Evolutionary conservation across 2,113 vertebrate species (phyloP).

Genomic region (Podarcis cretensis): DNA sequence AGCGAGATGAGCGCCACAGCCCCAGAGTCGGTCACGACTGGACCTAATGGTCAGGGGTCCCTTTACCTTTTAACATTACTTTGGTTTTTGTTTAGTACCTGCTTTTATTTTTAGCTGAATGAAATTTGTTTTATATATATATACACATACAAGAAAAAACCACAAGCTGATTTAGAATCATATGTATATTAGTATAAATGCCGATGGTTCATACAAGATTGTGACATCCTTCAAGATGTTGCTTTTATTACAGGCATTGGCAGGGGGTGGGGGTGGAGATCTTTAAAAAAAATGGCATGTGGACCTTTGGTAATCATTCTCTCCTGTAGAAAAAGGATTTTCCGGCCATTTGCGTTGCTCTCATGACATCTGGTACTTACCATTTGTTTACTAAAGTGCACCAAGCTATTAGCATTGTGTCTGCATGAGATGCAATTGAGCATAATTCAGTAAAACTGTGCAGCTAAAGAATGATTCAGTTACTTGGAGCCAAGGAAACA

Average conservation of each 20-base stretch:
- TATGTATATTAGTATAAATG: not conserved
- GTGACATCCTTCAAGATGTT: conserved; percentile 3
- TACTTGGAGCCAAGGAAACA: conserved; percentile 51
- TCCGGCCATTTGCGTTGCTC: conserved; percentile 30
- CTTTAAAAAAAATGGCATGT: conserved; percentile 9
- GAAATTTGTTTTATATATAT: conserved; percentile 15
- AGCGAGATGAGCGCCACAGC: too few relatives aligned
- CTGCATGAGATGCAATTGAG: conserved; percentile 48
- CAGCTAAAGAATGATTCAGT: conserved; percentile 33
- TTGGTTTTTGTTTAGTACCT: not conserved
- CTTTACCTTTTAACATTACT: not conserved
- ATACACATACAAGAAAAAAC: not conserved
- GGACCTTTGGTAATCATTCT: conserved; percentile 38
- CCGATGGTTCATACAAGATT: not conserved
- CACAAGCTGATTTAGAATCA: not conserved
- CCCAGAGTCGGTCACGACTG: too few relatives aligned
- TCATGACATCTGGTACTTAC: conserved; percentile 49
- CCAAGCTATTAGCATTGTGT: conserved; percentile 67
- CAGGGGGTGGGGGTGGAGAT: too few relatives aligned
- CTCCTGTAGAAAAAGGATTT: conserved; percentile 32
- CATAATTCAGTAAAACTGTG: conserved; percentile 47
- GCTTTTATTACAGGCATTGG: not conserved
- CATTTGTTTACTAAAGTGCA: conserved; percentile 64
- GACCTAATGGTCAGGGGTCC: too few relatives aligned
- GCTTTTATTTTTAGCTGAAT: not conserved